phyloP scores from a whole-genome alignment of 2,113 vertebrate species.

The Craseonycteris thonglongyai region DNA sequence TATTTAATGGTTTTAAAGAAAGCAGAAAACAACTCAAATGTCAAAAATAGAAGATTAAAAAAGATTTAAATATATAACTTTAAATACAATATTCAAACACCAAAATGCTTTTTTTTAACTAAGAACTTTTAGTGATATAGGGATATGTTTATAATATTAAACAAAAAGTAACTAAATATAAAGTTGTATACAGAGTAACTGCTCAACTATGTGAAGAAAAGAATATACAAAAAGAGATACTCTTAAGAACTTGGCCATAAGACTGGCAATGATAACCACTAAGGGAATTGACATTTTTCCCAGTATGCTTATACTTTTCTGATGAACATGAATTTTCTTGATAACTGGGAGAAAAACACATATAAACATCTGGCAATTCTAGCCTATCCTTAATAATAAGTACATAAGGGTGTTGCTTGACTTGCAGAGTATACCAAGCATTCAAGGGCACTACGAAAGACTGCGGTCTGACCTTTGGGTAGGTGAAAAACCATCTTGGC shows the following conservation, averaged over 20 bases:
- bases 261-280: not conserved
- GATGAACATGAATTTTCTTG: not conserved
- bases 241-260: not conserved
- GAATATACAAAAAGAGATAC: not conserved
- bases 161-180: not conserved
- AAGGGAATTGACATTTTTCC: not conserved
- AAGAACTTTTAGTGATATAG: not conserved
- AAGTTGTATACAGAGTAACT: not conserved
- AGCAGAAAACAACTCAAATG: not conserved
- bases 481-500: not conserved
- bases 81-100: not conserved
- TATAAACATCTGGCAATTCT: not conserved
- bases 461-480: not conserved
- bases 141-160: not conserved
- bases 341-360: not conserved
- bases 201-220: not conserved
- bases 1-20: not conserved
- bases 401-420: not conserved
- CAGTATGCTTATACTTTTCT: not conserved
- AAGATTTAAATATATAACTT: too few species aligned
- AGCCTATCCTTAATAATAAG: not conserved
- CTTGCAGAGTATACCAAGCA: not conserved
- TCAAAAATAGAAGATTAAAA: not conserved
- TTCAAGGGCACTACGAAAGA: not conserved
- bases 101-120: not conserved